phyloP scores from a whole-genome alignment of 1,140 invertebrate genomes.

The Neodiprion virginianus region DNA sequence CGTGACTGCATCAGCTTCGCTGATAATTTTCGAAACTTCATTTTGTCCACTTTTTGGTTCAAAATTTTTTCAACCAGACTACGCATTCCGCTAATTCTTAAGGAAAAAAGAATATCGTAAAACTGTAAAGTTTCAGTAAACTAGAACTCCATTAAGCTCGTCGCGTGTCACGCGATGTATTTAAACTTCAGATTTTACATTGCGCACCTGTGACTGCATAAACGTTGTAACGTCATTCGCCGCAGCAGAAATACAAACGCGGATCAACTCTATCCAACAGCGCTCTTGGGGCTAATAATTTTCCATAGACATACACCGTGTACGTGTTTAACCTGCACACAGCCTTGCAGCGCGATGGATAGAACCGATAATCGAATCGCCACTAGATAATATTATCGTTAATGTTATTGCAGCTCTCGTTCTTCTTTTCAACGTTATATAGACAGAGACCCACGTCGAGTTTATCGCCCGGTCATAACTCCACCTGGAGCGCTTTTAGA shows the following conservation, averaged over 20 bases:
- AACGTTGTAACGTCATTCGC: too few species aligned
- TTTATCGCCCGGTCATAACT: too few species aligned
- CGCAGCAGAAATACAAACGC: too few species aligned
- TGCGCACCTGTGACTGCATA: too few species aligned
- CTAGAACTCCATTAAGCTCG: background rate
- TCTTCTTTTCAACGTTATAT: background rate
- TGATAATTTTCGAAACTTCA: too few species aligned
- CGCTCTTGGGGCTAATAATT: constrained; percentile 4
- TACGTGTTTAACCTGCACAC: background rate
- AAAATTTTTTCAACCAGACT: too few species aligned
- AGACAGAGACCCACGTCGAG: background rate
- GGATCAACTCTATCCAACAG: background rate
- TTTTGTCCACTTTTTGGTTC: too few species aligned
- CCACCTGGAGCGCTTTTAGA: too few species aligned
- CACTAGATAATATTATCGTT: constrained; percentile 1
- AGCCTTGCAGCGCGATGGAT: background rate
- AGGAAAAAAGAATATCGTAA: background rate
- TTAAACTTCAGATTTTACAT: background rate
- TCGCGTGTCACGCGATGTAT: background rate
- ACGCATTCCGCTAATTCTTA: too few species aligned
- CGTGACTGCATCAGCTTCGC: too few species aligned
- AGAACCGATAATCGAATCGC: background rate
- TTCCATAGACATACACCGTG: background rate
- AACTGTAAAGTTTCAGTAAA: background rate
- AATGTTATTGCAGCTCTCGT: background rate